These are phyloP conservation scores for Turnix velox DNA, from an alignment of 2,113 vertebrate genomes.

Conservation along the genomic window DNA sequence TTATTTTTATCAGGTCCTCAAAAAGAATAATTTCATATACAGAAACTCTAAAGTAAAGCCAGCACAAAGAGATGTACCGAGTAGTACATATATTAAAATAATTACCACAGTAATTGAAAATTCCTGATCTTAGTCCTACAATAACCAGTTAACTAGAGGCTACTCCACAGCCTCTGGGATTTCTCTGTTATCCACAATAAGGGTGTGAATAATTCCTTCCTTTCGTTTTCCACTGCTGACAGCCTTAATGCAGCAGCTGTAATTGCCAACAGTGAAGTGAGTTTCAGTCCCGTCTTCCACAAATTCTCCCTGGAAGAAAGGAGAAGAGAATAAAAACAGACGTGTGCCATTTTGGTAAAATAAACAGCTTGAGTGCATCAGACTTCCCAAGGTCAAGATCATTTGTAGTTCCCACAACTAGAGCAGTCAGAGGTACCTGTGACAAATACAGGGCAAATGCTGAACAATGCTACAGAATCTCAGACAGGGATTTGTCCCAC, in stretches of 20 bases:
- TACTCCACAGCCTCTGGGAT: constrained; percentile 84
- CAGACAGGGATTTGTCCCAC: background rate
- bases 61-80: constrained; percentile 57
- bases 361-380: background rate
- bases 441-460: background rate
- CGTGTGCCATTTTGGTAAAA: background rate
- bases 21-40: constrained; percentile 35
- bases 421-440: background rate
- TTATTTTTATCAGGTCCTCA: constrained; percentile 34
- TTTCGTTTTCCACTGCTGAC: constrained; percentile 94
- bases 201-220: constrained; percentile 93
- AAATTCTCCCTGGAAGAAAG: constrained; percentile 88
- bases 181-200: constrained; percentile 88
- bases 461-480: background rate
- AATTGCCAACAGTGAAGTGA: constrained; percentile 87
- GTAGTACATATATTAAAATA: constrained; percentile 49
- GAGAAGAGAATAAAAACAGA: background rate
- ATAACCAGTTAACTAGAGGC: constrained; percentile 37
- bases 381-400: background rate
- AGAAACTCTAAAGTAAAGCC: constrained; percentile 63
- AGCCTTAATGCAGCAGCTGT: constrained; percentile 93
- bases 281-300: constrained; percentile 98
- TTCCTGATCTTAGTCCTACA: constrained; percentile 33
- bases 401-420: background rate
- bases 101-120: constrained; percentile 68